Base-by-base conservation (phyloP, 2,797 vertebrate species). In the Cossypha polioptera region DNA sequence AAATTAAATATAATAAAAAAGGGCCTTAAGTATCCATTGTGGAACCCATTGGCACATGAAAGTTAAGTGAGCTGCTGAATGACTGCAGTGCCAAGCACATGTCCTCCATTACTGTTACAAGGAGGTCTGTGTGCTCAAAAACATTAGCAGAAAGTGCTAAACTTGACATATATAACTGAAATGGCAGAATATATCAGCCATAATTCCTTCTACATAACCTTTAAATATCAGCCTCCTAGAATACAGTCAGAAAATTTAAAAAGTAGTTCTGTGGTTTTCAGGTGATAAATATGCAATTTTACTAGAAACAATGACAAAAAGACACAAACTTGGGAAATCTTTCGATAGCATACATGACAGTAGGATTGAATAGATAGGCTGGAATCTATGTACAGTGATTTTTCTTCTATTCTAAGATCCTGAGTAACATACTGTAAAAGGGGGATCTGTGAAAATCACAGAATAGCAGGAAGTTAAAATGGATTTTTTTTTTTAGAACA, bases 181-280 rank as follows among this genome's bases (percentile, higher is more conserved):
- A 59, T 71, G n/a, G 51, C 19, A 77, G n/a, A 71, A 86, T 29
- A 24, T 29, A 67, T 54, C 22, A 76, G 4, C 8, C 33, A 7
- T 77, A 76, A 53, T 48, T 80, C 35, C 33, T 90, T 79, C 45
- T 62, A 28, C 54, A 61, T 80, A 84, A 66, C 9, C 58, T 75
- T 17, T 51, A 77, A 83, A 79, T 59, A 91, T 40, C 31, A 91
- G 3, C 8, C 36, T 90, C 19, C 33, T 10, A 84, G 12, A 78
- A 75, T 53, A 65, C 2, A 22, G 2, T 19, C 20, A 28, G 16
- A 83, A 86, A 91, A 74, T 26, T 57, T 40, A 54, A 58, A 51
- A 65, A 53, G 5, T 16, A 59, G 3, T 38, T 82, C 20, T 66
- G 29, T 57, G 16, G 4, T 85, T 86, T 93, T 68, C 24, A 42